Conservation (phyloP, 1,140 invertebrate species). For the Papilio dardanus region DNA sequence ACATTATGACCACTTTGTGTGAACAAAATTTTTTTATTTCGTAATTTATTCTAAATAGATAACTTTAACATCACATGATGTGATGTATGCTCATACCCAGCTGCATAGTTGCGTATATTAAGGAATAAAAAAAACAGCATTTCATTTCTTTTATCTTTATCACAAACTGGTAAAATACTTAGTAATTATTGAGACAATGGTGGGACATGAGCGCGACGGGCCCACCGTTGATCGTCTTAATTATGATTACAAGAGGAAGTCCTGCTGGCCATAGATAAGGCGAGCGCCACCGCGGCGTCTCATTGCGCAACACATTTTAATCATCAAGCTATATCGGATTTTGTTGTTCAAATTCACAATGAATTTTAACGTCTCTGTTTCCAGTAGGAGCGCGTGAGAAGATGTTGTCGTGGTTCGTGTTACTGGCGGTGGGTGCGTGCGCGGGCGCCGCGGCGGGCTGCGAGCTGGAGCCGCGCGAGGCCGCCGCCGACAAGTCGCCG, state of each 20-base stretch:
- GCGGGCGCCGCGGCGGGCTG: constrained; percentile 44
- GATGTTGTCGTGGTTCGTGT: constrained; percentile 45
- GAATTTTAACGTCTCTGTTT: not conserved
- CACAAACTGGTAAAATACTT: too few species aligned
- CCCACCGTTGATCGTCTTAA: not conserved
- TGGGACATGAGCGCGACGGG: not conserved
- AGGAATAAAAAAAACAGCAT: too few species aligned
- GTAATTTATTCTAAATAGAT: too few species aligned
- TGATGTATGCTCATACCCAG: too few species aligned
- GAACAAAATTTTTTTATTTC: too few species aligned
- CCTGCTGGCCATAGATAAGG: not conserved
- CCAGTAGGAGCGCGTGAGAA: constrained; percentile 9
- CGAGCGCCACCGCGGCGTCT: not conserved
- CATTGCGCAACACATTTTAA: not conserved
- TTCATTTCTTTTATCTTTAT: too few species aligned
- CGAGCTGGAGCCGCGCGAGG: constrained; percentile 53
- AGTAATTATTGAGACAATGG: not conserved
- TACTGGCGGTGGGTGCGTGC: constrained; percentile 41
- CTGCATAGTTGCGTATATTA: too few species aligned
- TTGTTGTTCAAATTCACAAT: not conserved
- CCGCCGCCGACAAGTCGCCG: constrained; percentile 79
- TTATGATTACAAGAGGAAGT: constrained; percentile 22
- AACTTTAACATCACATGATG: too few species aligned
- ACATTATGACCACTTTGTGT: too few species aligned
- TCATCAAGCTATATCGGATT: not conserved